Conservation (phyloP, 2,797 vertebrate genomes). For the Leptoclinus maculatus region DNA sequence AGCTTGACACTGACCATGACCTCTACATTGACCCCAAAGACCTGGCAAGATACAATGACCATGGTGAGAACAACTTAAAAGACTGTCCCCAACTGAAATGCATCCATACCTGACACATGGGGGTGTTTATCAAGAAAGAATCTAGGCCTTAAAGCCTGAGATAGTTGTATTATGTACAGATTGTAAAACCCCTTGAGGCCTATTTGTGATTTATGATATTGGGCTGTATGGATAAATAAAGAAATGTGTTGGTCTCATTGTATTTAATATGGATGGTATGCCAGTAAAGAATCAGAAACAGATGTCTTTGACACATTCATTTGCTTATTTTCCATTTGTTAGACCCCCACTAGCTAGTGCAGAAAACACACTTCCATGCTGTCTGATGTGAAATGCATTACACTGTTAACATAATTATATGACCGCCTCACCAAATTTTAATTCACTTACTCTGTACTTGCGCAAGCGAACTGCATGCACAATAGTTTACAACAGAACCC, state of each 20-base stretch:
- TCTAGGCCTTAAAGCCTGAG: background rate
- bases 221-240: background rate
- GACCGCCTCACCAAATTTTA: background rate
- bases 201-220: conserved; percentile 3
- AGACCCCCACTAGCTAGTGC: background rate
- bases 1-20: conserved; percentile 98
- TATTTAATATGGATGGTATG: conserved; percentile 19
- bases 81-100: background rate
- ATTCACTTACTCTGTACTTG: conserved; percentile 26
- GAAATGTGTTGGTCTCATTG: background rate
- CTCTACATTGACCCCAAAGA: conserved; percentile 97
- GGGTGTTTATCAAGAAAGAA: background rate
- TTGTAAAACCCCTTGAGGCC: background rate
- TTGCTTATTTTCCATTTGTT: conserved; percentile 20
- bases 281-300: conserved; percentile 37
- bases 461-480: conserved; percentile 1
- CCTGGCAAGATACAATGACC: conserved; percentile 95
- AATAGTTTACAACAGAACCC: background rate
- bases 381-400: conserved; percentile 31
- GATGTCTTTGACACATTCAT: conserved; percentile 3
- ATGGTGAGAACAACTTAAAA: conserved; percentile 83
- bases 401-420: conserved; percentile 5
- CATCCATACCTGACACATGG: background rate
- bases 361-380: conserved; percentile 23
- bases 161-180: background rate